Evolutionary conservation across 53 echinoderm and acorn worm genomes (phyloP), one percentile per base, ranked within the genome.

Genomic region (Holothuria leucospilota): DNA sequence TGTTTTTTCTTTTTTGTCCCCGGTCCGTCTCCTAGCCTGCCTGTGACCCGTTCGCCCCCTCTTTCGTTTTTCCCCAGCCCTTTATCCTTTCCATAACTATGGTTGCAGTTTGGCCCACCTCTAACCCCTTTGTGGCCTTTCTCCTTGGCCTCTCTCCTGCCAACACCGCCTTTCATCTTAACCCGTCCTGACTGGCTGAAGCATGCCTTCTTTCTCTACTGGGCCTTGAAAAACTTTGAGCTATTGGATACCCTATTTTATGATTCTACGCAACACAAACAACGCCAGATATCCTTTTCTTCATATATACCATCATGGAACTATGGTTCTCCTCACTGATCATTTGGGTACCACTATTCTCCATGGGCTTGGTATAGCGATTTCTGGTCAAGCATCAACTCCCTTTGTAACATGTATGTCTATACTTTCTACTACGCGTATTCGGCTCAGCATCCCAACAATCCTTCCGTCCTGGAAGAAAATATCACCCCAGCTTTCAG

Each of bases 381-480:
- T 99, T 99, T 60, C 87, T 90, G 11, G 87, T 95, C 41, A n/a
- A 59, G 88, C 51, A 87, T 95, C 34, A 99, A 99, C 73, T 93
- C n/a, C 99, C 29, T 92, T 99, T 53, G 90, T 99, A n/a, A 51
- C 99, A 99, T 70, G 94, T 99, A 14, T 99, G 95, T 29, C 82
- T 99, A 20, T 99, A 98, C 63, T 95, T n/a, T 88, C 68, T 99
- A 99, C 90, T 99, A 99, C 49, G 99, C 92, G n/a, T 90, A 92
- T 39, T 90, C 95, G 2, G 99, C 95, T 11, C 92, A 92, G 30
- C 68, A 82, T 52, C 90, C 94, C 0, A 78, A 88, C 30, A 78
- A 84, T 14, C 88, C 93, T 8, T n/a, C 94, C 94, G 2, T 42
- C 99, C 0, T 99, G 99, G 99, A 99, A 98, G 75, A 84, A 53